Base-by-base conservation (phyloP, 2,888 invertebrate species). In the Empis livida region DNA sequence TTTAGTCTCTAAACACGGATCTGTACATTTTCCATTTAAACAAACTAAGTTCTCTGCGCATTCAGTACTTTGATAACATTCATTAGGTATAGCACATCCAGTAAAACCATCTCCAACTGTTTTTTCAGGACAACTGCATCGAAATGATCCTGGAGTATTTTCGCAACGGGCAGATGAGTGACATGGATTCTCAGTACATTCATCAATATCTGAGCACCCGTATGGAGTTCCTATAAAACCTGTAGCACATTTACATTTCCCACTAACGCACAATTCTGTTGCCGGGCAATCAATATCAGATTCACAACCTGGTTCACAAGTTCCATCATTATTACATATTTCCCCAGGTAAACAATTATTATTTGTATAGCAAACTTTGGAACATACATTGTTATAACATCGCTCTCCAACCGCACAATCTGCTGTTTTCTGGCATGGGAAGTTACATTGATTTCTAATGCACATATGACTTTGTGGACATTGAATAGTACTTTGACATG, bases 341-440 rank as follows among this genome's bases (percentile, higher is more conserved):
- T 93, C 92, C 43, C 92, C 92, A 3, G 87, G 84, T 57, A 91
- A 73, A 59, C 93, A 93, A 61, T 92, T 93, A 59, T 85, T 88
- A 62, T 90, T 90, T 10, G 85, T 82, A 61, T 89, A 90, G 63
- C 92, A 92, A 32, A 91, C 79, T 72, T 90, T 91, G 16, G 82
- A 77, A 59, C 91, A 92, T 53, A 82, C 76, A 54, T 77, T 82
- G 56, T 84, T 81, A 50, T 76, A 77, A 60, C 92, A 92, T 51
- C 84, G 78, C 70, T 92, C 92, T 13, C 91, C 91, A 39, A 83
- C 77, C 0, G 90, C 91, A 62, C 91, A 92, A 17, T 77, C 73
- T 1, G 74, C 73, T 51, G 79, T 81, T 51, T 82, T 81, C 54
- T 75, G 73, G 60, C 92, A 92, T 5, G 85, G 82, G 35, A 85